These are phyloP conservation scores for Pseudonaja textilis DNA, from an alignment of 2,113 vertebrate species.

Conservation along the genomic window DNA sequence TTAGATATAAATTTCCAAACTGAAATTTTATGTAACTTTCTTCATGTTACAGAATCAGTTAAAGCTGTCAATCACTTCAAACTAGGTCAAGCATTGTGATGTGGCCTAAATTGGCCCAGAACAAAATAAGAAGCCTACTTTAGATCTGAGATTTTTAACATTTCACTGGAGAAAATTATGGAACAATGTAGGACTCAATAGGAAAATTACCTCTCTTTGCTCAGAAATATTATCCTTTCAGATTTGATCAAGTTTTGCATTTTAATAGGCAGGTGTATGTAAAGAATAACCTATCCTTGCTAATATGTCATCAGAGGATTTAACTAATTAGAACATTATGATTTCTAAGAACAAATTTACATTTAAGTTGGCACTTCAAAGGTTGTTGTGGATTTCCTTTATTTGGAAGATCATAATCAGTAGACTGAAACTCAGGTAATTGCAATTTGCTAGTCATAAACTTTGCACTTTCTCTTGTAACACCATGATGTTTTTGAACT, in stretches of 20 bases:
- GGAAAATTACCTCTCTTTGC: neutral
- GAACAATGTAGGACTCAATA: neutral
- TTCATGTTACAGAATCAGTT: neutral
- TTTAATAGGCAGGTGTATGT: neutral
- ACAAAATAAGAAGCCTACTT: neutral
- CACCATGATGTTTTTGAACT: neutral
- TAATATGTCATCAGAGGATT: neutral
- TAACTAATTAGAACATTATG: neutral
- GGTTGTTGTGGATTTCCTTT: neutral
- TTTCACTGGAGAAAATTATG: neutral
- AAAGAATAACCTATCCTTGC: neutral
- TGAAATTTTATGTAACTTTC: neutral
- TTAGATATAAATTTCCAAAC: neutral
- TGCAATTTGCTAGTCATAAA: neutral
- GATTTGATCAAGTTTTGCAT: neutral
- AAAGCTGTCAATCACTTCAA: neutral
- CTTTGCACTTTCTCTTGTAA: neutral
- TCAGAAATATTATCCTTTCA: neutral
- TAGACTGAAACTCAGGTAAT: accelerated
- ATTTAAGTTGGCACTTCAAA: neutral
- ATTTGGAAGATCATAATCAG: neutral
- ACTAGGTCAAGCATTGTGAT: neutral
- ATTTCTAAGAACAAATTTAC: neutral
- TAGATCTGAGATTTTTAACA: neutral
- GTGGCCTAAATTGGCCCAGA: neutral